Percentiles rank a stretch among this genome's conserved stretches.
phyloP scores from a whole-genome alignment of 2,888 invertebrate species.

The Hirtodrosophila duncani region DNA sequence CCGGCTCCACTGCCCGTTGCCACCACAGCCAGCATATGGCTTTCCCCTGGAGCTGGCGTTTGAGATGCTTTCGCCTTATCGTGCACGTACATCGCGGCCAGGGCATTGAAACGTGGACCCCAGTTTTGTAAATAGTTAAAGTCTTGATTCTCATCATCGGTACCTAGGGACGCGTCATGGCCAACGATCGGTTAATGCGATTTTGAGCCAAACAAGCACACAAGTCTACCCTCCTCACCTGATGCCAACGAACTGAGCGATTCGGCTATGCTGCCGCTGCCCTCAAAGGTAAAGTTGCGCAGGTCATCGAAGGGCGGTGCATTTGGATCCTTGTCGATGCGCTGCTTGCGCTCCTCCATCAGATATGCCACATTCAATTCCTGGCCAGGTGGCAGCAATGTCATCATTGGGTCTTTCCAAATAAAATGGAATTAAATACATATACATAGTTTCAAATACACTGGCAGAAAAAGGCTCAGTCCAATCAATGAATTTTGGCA shows the following conservation, averaged over 20 bases:
- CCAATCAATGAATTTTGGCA: too few relatives aligned
- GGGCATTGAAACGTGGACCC: conserved; percentile 97
- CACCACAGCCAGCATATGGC: conserved; percentile 43
- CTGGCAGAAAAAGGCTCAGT: too few relatives aligned
- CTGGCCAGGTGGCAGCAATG: conserved; percentile 79
- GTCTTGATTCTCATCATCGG: conserved; percentile 96
- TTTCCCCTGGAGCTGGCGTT: conserved; percentile 26
- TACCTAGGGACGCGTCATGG: too few relatives aligned
- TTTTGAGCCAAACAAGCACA: too few relatives aligned
- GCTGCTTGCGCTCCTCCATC: conserved; percentile 96
- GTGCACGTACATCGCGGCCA: conserved; percentile 94
- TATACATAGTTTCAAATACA: too few relatives aligned
- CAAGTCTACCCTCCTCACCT: too few relatives aligned
- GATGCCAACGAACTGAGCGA: conserved; percentile 97
- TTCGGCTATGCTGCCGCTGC: conserved; percentile 97
- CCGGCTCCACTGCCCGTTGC: conserved; percentile 63
- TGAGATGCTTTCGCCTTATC: conserved; percentile 68
- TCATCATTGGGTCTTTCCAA: conserved; percentile 85
- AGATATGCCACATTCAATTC: conserved; percentile 96
- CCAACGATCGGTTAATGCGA: too few relatives aligned
- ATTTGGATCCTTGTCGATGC: conserved; percentile 96
- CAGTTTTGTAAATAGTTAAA: conserved; percentile 97
- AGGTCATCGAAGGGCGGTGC: conserved; percentile 99
- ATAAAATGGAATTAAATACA: conserved; percentile 4
- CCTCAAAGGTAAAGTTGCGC: conserved; percentile 99